Evolutionary conservation across 2,888 invertebrate species (phyloP).

Genomic region (Timema podura): DNA sequence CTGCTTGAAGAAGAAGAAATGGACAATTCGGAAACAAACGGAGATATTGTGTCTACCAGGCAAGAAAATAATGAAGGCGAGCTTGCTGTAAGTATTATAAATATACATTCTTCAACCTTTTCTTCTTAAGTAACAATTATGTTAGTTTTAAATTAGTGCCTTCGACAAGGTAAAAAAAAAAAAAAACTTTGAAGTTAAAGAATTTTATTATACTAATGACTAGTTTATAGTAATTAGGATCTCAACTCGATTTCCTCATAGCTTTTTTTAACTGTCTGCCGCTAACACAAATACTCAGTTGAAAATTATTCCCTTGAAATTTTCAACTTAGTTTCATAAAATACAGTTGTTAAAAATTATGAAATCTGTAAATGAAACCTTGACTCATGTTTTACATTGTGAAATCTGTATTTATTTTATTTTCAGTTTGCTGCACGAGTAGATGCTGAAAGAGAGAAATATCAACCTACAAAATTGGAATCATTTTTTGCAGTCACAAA

Average conservation of each 20-base stretch:
- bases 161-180: too few relatives aligned
- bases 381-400: too few relatives aligned
- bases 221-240: not conserved
- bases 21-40: slow-evolving; percentile 2
- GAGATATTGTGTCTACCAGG: not conserved
- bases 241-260: not conserved
- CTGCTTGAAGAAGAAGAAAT: slow-evolving; percentile 15
- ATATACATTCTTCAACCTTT: not conserved
- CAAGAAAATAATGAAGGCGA: not conserved
- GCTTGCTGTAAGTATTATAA: slow-evolving; percentile 18
- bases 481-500: slow-evolving; percentile 81
- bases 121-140: too few relatives aligned
- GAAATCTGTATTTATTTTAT: not conserved
- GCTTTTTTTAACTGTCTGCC: not conserved
- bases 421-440: slow-evolving; percentile 26
- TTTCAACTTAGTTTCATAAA: too few relatives aligned
- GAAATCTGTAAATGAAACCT: too few relatives aligned
- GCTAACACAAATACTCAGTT: too few relatives aligned
- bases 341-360: too few relatives aligned
- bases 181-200: not conserved
- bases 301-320: too few relatives aligned
- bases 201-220: not conserved
- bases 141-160: too few relatives aligned
- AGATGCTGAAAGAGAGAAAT: slow-evolving; percentile 38
- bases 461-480: slow-evolving; percentile 64